Evolutionary conservation across 2,113 vertebrate genomes (phyloP), one percentile per base, ranked within the genome.

Genomic region (Oncorhynchus clarkii): DNA sequence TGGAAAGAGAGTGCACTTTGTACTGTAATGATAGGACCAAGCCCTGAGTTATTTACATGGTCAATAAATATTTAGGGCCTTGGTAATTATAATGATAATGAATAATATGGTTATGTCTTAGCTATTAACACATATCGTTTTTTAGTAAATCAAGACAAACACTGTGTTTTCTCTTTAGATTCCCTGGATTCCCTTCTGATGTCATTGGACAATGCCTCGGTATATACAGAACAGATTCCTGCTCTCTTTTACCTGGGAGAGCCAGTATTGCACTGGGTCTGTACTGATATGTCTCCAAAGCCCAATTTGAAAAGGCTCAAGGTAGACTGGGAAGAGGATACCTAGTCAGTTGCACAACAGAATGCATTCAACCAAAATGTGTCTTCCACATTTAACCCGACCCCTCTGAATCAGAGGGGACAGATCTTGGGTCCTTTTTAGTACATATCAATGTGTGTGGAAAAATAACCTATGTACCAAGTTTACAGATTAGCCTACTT

Each of bases 241-340:
- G 73, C 75, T 66, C 88, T 94, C 60, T 86, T 93, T 86, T 91
- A 92, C 68, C 62, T 90, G 71, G 81, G 72, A 13, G 89, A 93
- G 66, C 87, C 83, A 11, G 9, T 92, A 88, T 89, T 93, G 11
- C 88, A 91, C 81, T 87, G 88, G 85, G 75, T 86, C 0, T 86
- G 67, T 5, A 87, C 71, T 66, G 84, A 90, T 70, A 72, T 65
- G 2, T 74, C 79, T 67, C 18, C 83, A 51, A 91, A 89, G 71
- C 66, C 27, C 0, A 78, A 76, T 13, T 85, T 92, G 74, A 92
- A 88, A 67, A 80, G 92, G 75, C 14, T 67, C 65, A 93, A 91
- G 91, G 90, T 89, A 68, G 26, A 18, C 16, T 26, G 67, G 67
- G 34, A 34, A 34, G 34, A 34, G 39, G 39, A 45, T 45, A 45